These are phyloP conservation scores for Solenodon paradoxus DNA, from an alignment of 2,113 vertebrate genomes.

Conservation along the genomic window DNA sequence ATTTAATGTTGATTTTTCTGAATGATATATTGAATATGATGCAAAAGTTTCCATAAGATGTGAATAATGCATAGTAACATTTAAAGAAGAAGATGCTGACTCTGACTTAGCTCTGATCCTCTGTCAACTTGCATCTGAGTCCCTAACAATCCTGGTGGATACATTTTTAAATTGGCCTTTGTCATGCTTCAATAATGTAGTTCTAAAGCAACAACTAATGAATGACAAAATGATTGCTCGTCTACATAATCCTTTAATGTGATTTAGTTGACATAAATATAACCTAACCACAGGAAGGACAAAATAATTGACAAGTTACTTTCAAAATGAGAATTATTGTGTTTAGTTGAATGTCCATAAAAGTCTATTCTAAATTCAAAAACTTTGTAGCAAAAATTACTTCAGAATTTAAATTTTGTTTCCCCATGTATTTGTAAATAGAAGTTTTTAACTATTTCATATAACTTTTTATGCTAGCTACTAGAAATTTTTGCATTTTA, in stretches of 20 bases:
- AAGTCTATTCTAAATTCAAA: conserved; percentile 16
- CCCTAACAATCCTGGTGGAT: background rate
- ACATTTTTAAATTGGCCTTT: background rate
- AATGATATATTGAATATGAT: background rate
- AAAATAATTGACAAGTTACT: conserved; percentile 55
- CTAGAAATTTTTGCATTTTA: background rate
- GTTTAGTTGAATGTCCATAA: conserved; percentile 21
- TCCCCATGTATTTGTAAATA: background rate
- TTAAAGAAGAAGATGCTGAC: background rate
- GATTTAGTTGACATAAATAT: conserved; percentile 51
- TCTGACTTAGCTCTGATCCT: background rate
- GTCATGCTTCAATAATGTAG: background rate
- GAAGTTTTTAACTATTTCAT: background rate
- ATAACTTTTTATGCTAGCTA: background rate
- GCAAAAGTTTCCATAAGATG: no score
- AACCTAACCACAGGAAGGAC: conserved; percentile 41
- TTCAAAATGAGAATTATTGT: conserved; percentile 38
- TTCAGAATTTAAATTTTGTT: background rate
- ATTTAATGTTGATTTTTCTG: background rate
- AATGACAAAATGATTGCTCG: conserved; percentile 35
- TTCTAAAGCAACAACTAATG: background rate
- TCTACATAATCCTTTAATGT: conserved; percentile 34
- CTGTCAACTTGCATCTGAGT: background rate
- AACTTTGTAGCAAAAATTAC: background rate
- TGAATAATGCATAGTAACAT: no score